Evolutionary conservation across 2,888 invertebrate genomes (phyloP), one percentile per base, ranked within the genome.

Genomic region (Pyrocoelia pectoralis): DNA sequence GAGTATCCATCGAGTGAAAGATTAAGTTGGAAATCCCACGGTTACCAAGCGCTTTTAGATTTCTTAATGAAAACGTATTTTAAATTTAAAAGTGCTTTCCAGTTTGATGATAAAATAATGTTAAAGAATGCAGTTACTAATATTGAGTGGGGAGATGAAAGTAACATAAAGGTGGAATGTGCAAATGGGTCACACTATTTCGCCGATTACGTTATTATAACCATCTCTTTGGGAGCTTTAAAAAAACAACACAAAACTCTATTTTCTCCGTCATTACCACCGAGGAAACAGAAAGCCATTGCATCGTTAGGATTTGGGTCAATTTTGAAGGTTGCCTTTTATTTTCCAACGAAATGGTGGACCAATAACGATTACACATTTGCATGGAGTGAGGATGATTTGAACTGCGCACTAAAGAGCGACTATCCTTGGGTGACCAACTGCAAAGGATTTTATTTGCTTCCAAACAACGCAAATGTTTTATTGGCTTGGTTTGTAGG

Each of bases 21-120:
- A 70, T 80, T 90, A 1, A 87, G 89, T 73, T 94, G 93, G 94
- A 91, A 89, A 70, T 85, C 87, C 55, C 86, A 84, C 64, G 93
- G 93, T 1, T 94, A 86, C 74, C 84, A 82, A 66, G 88, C 84
- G 1, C 81, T 94, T 58, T 80, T 94, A 50, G 85, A 89, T 70
- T 73, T 92, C 46, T 81, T 94, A 65, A 83, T 88, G 86, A 56
- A 62, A 24, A 56, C 29, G 10, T 15, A 33, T 12, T 41, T 43
- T 6, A 38, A 57, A 12, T 6, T 8, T 14, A 17, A 29, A 9
- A 49, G 41, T 8, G 43, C 55, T 2, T 13, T 67, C 10, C 65
- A 62, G 12, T 62, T 68, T 10, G 71, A 74, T 0, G 71, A 75
- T 0, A 76, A 68, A 61, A 61, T 71, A n/a, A 6, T 65, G 15